phyloP scores from a whole-genome alignment of 2,113 vertebrate species.

The Emydura subglobosa region DNA sequence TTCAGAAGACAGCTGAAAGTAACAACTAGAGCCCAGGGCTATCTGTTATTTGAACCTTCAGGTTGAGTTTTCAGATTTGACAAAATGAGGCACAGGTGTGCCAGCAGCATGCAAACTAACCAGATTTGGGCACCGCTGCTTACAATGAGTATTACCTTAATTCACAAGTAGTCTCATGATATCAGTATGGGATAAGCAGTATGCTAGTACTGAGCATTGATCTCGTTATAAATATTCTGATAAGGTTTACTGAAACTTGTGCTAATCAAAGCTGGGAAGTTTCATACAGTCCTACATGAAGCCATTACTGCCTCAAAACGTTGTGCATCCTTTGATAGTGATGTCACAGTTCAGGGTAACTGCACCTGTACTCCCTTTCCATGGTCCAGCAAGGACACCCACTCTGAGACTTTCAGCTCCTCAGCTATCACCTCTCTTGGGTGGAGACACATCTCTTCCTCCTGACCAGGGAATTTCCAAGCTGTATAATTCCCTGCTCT shows the following conservation, averaged over 20 bases:
- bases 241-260: background rate
- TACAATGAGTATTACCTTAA: background rate
- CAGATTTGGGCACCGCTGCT: background rate
- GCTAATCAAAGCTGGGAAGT: background rate
- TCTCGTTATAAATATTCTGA: background rate
- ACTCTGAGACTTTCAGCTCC: too few relatives aligned
- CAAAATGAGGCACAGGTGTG: background rate
- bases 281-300: too few relatives aligned
- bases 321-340: too few relatives aligned
- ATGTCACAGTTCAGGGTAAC: too few relatives aligned
- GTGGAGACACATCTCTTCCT: too few relatives aligned
- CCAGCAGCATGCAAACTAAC: background rate
- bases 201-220: background rate
- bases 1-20: background rate
- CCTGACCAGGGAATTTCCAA: too few relatives aligned
- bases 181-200: background rate
- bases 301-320: too few relatives aligned
- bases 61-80: background rate
- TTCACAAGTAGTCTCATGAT: slow-evolving; percentile 19
- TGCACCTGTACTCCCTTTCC: too few relatives aligned
- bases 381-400: too few relatives aligned
- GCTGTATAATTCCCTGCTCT: too few relatives aligned
- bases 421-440: too few relatives aligned
- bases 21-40: background rate
- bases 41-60: background rate